Evolutionary conservation across 92 coral and sea anemone species (phyloP).

Genomic region (Diadumene lineata): DNA sequence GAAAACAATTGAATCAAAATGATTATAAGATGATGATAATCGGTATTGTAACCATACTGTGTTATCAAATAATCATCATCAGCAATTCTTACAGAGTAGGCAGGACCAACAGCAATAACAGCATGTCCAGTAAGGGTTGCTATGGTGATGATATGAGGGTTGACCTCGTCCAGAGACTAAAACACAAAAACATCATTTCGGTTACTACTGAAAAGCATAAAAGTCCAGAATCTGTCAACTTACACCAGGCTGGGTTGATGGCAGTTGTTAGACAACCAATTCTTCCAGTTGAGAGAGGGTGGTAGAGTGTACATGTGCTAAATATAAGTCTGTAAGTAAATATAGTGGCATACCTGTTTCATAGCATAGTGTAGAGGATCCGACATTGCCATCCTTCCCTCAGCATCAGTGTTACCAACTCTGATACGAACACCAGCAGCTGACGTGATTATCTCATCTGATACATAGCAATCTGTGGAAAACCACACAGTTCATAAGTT

Average conservation of each 20-base stretch:
- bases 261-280: no score
- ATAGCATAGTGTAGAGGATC: slow-evolving; percentile 81
- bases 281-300: no score
- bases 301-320: neutral
- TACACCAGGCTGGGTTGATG: no score
- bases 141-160: slow-evolving; percentile 82
- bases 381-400: slow-evolving; percentile 96
- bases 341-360: slow-evolving; percentile 58
- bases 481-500: neutral
- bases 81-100: slow-evolving; percentile 73
- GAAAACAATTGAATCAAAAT: no score
- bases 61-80: no score
- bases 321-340: no score
- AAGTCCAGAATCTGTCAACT: no score
- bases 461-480: slow-evolving; percentile 77
- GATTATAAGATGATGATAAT: no score
- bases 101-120: slow-evolving; percentile 73
- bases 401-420: slow-evolving; percentile 97
- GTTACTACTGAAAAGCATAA: no score
- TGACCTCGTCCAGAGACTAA: slow-evolving; percentile 62
- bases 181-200: neutral
- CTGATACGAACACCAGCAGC: slow-evolving; percentile 93
- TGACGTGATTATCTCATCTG: slow-evolving; percentile 92
- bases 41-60: no score
- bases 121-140: slow-evolving; percentile 97